Evolutionary conservation across 2,888 invertebrate species (phyloP).

Genomic region (Epinotia ramella): DNA sequence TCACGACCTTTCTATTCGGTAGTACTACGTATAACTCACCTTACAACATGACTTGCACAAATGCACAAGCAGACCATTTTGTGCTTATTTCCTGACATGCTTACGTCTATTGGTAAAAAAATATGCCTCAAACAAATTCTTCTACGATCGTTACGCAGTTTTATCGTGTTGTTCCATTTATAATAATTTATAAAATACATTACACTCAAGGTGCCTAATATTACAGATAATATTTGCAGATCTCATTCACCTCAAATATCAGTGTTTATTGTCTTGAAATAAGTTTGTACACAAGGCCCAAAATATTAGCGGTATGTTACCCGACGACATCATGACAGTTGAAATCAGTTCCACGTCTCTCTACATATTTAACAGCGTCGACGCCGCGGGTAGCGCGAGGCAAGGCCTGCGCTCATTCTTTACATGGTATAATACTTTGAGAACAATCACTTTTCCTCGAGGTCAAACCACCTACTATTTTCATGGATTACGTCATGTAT

Average conservation of each 20-base stretch:
- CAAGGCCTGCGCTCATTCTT: conserved; percentile 50
- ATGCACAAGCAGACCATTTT: background rate
- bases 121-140: too few species aligned
- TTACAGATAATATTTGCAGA: too few species aligned
- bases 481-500: conserved; percentile 22
- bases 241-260: too few species aligned
- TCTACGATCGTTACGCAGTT: background rate
- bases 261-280: too few species aligned
- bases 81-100: background rate
- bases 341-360: conserved; percentile 24
- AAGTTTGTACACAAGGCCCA: too few species aligned
- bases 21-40: too few species aligned
- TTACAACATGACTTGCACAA: background rate
- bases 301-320: too few species aligned
- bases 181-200: too few species aligned
- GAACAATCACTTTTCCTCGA: conserved; percentile 49
- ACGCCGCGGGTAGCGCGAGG: conserved; percentile 46
- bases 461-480: conserved; percentile 45
- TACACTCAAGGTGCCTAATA: too few species aligned
- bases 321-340: background rate
- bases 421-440: conserved; percentile 48
- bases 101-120: background rate
- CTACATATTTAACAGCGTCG: conserved; percentile 30
- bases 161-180: background rate
- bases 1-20: too few species aligned